Percentiles rank a stretch among this genome's conserved stretches.
These are phyloP conservation scores for Margarornis squamiger DNA, from an alignment of 2,797 vertebrate species.

Conservation along the genomic window DNA sequence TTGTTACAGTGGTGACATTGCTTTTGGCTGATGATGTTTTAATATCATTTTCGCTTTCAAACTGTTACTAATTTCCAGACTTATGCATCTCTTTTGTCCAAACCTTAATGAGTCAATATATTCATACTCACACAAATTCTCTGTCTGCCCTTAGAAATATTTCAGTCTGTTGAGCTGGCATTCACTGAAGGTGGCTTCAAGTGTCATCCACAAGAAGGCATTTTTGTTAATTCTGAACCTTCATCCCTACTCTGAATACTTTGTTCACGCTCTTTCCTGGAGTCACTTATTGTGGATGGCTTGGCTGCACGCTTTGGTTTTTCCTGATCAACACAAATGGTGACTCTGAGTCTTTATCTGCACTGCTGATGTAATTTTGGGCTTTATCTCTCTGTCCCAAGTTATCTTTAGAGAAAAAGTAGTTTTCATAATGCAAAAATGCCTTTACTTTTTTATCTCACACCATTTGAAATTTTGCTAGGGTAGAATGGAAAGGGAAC, in stretches of 20 bases:
- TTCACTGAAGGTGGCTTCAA: not conserved
- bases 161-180: not conserved
- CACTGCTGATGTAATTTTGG: not conserved
- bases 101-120: not conserved
- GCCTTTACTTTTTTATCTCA: not conserved
- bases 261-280: not conserved
- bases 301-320: not conserved
- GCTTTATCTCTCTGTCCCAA: not conserved
- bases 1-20: not conserved
- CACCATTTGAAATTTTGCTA: not conserved
- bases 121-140: not conserved
- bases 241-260: not conserved
- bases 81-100: not conserved
- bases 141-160: not conserved
- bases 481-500: not conserved
- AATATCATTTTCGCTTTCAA: not conserved
- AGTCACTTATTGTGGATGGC: not conserved
- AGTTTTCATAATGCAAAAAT: not conserved
- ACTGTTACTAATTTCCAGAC: not conserved
- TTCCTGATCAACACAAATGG: not conserved
- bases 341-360: not conserved
- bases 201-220: not conserved
- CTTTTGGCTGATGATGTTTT: slow-evolving; percentile 10
- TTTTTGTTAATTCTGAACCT: not conserved
- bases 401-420: not conserved